Evolutionary conservation across 2,888 invertebrate species (phyloP).

Genomic region (Drosophila picticornis): DNA sequence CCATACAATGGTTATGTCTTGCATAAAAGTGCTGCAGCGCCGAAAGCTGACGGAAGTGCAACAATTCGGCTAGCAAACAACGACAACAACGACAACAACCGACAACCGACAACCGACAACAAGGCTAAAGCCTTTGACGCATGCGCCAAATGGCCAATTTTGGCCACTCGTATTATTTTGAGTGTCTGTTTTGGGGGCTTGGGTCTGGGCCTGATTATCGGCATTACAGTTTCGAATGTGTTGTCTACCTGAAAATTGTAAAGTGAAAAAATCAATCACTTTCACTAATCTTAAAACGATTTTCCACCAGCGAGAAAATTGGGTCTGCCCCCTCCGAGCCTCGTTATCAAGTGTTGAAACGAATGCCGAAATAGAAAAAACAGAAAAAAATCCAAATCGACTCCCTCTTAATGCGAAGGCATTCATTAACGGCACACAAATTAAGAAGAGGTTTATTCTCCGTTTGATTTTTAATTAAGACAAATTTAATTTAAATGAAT

Average conservation of each 20-base stretch:
- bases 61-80: constrained; percentile 14
- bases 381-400: neutral
- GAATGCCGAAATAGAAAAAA: constrained; percentile 41
- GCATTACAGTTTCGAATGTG: constrained; percentile 61
- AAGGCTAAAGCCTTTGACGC: constrained; percentile 60
- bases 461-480: constrained; percentile 32
- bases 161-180: constrained; percentile 41
- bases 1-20: constrained; percentile 35
- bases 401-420: constrained; percentile 51
- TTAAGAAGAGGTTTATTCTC: constrained; percentile 50
- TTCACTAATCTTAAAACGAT: constrained; percentile 78
- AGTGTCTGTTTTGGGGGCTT: constrained; percentile 41
- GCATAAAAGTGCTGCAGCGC: constrained; percentile 33
- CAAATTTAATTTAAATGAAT: constrained; percentile 68
- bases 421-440: constrained; percentile 43
- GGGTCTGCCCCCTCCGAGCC: constrained; percentile 37
- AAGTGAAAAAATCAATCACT: constrained; percentile 80
- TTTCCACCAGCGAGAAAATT: constrained; percentile 59
- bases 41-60: constrained; percentile 63
- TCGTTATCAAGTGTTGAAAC: constrained; percentile 76
- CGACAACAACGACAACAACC: constrained; percentile 11
- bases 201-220: constrained; percentile 72
- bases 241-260: constrained; percentile 66
- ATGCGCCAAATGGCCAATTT: constrained; percentile 73
- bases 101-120: constrained; percentile 20